Conservation (phyloP, 2,888 invertebrate genomes). For the Polymixis lichenea region DNA sequence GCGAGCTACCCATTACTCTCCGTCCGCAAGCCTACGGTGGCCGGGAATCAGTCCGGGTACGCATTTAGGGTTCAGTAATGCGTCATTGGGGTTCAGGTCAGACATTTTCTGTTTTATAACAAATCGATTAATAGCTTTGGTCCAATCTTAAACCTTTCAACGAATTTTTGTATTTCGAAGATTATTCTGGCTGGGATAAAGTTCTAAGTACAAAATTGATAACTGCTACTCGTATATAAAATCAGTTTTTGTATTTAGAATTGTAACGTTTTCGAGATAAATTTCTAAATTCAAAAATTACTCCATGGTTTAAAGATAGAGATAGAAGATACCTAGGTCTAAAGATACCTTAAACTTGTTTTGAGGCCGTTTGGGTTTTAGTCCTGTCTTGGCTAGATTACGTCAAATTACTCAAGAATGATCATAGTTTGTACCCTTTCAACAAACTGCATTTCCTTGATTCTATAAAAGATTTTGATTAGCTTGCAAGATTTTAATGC, state of each 20-base stretch:
- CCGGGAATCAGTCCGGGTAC: no score
- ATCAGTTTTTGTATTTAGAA: no score
- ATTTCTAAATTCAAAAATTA: no score
- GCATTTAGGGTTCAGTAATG: no score
- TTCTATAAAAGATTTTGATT: background rate
- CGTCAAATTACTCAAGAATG: background rate
- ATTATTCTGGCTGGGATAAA: background rate
- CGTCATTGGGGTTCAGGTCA: no score
- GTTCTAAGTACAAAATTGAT: background rate
- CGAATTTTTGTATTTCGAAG: background rate
- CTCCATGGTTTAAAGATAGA: no score
- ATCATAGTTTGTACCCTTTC: background rate
- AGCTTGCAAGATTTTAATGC: background rate
- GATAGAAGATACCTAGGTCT: no score
- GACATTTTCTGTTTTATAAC: no score
- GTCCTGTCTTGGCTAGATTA: background rate
- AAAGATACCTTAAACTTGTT: no score
- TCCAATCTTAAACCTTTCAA: background rate
- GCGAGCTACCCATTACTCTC: no score
- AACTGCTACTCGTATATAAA: background rate
- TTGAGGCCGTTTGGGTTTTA: background rate
- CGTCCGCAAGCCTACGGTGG: no score
- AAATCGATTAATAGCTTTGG: background rate
- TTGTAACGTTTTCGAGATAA: no score
- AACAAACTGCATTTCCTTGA: background rate